These are phyloP conservation scores for Brachionus rotundiformis DNA, from an alignment of 1,140 invertebrate genomes.

Conservation along the genomic window DNA sequence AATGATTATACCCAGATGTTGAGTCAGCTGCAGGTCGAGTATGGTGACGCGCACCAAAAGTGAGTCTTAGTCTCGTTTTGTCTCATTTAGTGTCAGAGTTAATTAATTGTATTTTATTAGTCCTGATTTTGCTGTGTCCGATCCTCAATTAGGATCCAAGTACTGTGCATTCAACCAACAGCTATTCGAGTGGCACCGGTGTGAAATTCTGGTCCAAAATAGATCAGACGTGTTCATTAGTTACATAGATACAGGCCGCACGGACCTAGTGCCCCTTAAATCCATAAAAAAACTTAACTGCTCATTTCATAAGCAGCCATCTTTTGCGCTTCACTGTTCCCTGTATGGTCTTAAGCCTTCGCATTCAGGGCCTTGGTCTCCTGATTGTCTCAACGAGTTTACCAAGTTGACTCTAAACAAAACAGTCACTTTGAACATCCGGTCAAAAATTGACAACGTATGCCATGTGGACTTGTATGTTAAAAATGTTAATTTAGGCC, in stretches of 20 bases:
- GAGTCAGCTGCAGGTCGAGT: background rate
- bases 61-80: background rate
- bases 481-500: background rate
- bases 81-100: background rate
- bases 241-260: constrained; percentile 19
- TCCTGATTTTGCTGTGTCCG: background rate
- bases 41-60: background rate
- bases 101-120: background rate
- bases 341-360: background rate
- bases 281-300: constrained; percentile 1
- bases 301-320: background rate
- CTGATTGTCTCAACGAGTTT: background rate
- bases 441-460: constrained; percentile 12
- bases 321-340: constrained; percentile 34
- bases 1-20: constrained; percentile 36
- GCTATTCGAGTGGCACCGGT: constrained; percentile 43
- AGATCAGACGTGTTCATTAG: background rate
- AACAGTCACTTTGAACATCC: background rate
- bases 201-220: background rate
- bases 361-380: background rate
- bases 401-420: constrained; percentile 4
- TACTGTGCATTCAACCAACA: constrained; percentile 20
- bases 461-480: constrained; percentile 35
- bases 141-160: background rate
- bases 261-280: background rate